phyloP scores from a whole-genome alignment of 1,140 invertebrate genomes.

The Heliconius eleuchia region DNA sequence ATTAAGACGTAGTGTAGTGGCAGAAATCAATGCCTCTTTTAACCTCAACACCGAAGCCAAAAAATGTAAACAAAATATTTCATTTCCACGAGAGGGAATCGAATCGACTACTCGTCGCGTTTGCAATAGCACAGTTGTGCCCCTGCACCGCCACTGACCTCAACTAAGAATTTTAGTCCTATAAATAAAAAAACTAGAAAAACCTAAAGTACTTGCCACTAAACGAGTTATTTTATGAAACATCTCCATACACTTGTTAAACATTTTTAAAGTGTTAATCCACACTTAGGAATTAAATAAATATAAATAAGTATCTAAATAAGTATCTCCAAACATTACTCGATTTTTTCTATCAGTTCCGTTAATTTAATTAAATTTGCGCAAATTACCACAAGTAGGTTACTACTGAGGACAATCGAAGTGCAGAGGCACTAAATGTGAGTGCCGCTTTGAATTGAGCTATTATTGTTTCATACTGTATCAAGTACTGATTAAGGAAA shows the following conservation, averaged over 20 bases:
- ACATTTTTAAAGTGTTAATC: too few species aligned
- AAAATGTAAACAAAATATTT: too few species aligned
- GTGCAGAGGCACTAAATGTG: too few species aligned
- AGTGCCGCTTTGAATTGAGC: background rate
- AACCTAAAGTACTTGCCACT: background rate
- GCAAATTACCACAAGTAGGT: background rate
- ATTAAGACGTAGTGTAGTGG: too few species aligned
- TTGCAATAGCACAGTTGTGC: too few species aligned
- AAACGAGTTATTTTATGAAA: background rate
- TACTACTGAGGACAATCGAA: background rate
- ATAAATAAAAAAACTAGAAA: background rate
- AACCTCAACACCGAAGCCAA: too few species aligned
- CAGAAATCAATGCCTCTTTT: too few species aligned
- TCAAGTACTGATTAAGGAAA: background rate
- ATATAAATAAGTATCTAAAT: too few species aligned
- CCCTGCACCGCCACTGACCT: too few species aligned
- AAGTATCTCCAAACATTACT: background rate
- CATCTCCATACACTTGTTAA: background rate
- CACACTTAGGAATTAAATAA: too few species aligned
- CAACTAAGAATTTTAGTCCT: background rate
- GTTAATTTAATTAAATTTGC: conserved; percentile 14
- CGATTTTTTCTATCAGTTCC: background rate
- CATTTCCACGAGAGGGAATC: too few species aligned
- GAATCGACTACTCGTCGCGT: too few species aligned
- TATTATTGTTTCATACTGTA: background rate